phyloP scores from a whole-genome alignment of 2,797 vertebrate genomes.

The Pseudotriccus pelzelni region DNA sequence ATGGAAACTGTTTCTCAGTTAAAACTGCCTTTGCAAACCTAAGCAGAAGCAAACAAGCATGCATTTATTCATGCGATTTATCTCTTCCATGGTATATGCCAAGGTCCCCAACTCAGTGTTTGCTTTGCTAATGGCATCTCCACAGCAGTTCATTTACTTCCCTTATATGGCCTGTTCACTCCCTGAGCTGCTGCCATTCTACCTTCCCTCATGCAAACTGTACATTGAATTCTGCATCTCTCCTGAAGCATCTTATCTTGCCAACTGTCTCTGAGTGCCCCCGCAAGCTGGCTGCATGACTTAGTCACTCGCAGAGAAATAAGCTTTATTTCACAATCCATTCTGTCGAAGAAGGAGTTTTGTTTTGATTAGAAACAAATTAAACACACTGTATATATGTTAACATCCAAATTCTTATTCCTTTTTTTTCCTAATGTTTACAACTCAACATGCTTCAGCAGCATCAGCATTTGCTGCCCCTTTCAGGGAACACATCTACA shows the following conservation, averaged over 20 bases:
- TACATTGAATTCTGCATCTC: not conserved
- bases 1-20: conserved; percentile 3
- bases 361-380: conserved; percentile 32
- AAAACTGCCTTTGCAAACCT: conserved; percentile 14
- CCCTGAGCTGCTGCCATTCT: conserved; percentile 38
- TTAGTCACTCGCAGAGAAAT: not conserved
- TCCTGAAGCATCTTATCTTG: conserved; percentile 31
- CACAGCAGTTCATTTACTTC: conserved; percentile 39
- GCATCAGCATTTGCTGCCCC: not conserved
- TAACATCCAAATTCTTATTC: not conserved
- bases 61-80: conserved; percentile 42
- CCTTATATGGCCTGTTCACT: conserved; percentile 56
- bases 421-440: not conserved
- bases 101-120: conserved; percentile 44
- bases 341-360: not conserved
- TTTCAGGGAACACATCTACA: not conserved
- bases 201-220: conserved; percentile 5
- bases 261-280: conserved; percentile 19
- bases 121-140: conserved; percentile 41
- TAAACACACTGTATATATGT: not conserved
- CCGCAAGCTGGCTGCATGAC: not conserved
- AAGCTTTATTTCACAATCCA: not conserved
- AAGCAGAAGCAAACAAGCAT: not conserved
- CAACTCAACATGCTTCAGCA: not conserved
- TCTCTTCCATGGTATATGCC: conserved; percentile 31